Conservation (phyloP, 2,888 invertebrate species). For the Biston betularia region DNA sequence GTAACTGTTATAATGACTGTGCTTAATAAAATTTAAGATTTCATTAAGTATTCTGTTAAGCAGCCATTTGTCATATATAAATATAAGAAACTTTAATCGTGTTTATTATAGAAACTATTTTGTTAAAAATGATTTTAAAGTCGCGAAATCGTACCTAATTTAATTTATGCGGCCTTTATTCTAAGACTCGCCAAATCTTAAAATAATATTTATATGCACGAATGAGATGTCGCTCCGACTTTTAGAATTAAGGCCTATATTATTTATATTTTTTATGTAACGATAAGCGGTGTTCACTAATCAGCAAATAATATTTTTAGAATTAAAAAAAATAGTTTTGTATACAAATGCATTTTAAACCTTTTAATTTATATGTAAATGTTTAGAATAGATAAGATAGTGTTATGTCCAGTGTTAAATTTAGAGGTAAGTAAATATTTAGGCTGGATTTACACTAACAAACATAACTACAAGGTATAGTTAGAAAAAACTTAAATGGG, state of each 20-base stretch:
- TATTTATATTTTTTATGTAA: conserved; percentile 50
- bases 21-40: background rate
- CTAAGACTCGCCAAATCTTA: too few relatives aligned
- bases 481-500: background rate
- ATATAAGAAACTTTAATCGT: background rate
- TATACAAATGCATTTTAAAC: conserved; percentile 68
- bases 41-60: background rate
- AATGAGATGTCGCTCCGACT: too few relatives aligned
- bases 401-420: conserved; percentile 43
- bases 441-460: conserved; percentile 24
- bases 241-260: background rate
- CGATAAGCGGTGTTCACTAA: conserved; percentile 67
- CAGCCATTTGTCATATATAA: background rate
- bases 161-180: too few relatives aligned
- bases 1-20: background rate
- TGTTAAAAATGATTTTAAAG: background rate
- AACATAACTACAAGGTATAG: background rate
- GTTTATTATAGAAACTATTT: background rate
- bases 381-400: conserved; percentile 46
- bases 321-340: conserved; percentile 62
- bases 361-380: conserved; percentile 49
- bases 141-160: background rate
- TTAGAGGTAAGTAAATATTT: conserved; percentile 11
- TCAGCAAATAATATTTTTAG: conserved; percentile 48
- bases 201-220: too few relatives aligned